Evolutionary conservation across 2,888 invertebrate species (phyloP).

Genomic region (Erpobdella octoculata): DNA sequence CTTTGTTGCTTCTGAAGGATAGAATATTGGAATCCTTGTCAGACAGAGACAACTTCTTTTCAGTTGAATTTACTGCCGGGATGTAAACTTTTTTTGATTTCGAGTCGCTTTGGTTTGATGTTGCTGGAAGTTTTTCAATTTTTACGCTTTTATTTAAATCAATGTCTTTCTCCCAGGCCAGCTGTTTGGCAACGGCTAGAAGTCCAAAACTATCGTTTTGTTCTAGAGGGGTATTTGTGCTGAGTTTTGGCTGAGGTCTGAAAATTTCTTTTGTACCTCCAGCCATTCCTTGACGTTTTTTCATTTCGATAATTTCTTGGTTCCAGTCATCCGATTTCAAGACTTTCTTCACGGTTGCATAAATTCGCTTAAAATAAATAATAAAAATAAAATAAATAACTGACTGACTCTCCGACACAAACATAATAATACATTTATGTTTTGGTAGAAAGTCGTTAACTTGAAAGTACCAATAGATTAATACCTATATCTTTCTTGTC

Average conservation of each 20-base stretch:
- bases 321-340: neutral
- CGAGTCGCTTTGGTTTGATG: no score
- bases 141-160: conserved; percentile 47
- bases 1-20: neutral
- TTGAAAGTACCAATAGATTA: no score
- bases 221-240: neutral
- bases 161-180: conserved; percentile 73
- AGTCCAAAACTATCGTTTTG: conserved; percentile 28
- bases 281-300: conserved; percentile 7
- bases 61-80: neutral
- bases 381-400: no score
- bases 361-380: no score
- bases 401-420: no score
- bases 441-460: no score
- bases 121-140: no score
- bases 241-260: neutral
- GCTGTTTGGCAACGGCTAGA: conserved; percentile 48
- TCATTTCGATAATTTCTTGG: neutral
- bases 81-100: neutral
- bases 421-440: no score
- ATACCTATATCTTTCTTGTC: no score
- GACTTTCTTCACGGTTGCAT: neutral
- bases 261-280: neutral
- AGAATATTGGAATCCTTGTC: neutral
- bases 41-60: neutral